Base-by-base conservation (phyloP, 2,797 vertebrate genomes). In the Synanceia verrucosa region DNA sequence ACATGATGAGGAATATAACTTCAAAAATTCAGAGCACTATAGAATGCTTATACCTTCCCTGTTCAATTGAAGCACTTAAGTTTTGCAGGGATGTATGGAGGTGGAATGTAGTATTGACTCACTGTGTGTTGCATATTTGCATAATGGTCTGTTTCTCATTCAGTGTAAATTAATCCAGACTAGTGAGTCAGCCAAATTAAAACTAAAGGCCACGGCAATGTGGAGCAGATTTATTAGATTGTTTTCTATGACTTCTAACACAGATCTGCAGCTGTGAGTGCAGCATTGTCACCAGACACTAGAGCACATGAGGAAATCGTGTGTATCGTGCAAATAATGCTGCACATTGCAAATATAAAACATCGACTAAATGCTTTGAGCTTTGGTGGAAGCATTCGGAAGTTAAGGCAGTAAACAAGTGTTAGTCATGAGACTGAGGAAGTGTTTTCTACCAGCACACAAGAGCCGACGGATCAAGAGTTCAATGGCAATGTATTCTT, bases 401-500 rank as follows among this genome's bases (percentile, higher is more conserved):
- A 86, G 78, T 50, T 0, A n/a, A 70, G 44, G 64, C 86, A 36
- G 87, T 89, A 89, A 91, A 92, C 91, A 91, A 78, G 81, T 37
- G 65, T 87, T 85, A 78, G 86, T 88, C 79, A 85, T 84, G 76
- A 89, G 76, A 65, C 67, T 2, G 65, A 90, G 90, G 88, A 90
- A 90, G 82, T 86, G 87, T 86, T 89, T 75, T 70, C 67, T 73
- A 78, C 79, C 77, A 68, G 81, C 55, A 78, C 74, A 76, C 73
- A 72, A 76, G 72, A 75, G 77, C 51, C 3, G 61, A 73, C 56
- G 8, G 84, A 85, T 67, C 77, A 84, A 78, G 60, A 86, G 86
- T 88, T 91, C 84, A 91, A 86, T 80, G 81, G 72, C n/a, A 9
- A 70, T 58, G 63, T 92, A 92, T 93, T 92, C 88, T 93, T 92